Base-by-base conservation (phyloP, 1,140 invertebrate species). In the Parasteatoda tepidariorum region DNA sequence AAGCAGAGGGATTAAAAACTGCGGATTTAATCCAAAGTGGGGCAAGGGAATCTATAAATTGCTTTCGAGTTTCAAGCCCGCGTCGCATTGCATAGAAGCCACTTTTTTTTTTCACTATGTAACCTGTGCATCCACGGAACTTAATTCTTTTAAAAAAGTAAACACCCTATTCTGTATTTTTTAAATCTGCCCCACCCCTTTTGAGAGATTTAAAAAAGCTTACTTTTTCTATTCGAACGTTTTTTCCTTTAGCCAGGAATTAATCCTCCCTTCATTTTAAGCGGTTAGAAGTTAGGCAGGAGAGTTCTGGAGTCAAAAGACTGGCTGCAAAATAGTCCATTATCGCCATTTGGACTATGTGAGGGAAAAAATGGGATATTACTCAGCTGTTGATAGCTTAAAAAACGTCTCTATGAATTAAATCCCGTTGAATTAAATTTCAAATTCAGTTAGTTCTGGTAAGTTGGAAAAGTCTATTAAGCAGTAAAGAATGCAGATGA, bases 161-260 rank as follows among this genome's bases (percentile, higher is more conserved):
- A 76, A 76, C 74, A 76, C 31, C 57, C 59, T 31, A 76, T 76
- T 76, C 74, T 64, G 59, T 18, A 24, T 33, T 61, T 76, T 76
- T 76, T 48, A 62, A 76, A 76, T 76, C 74, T 57, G 61, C 74
- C 74, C 74, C n/a, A 54, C 61, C 74, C 61, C 41, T 22, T 64
- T 76, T 74, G 59, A 38, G 57, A 38, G 33, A 31, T 66, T 76
- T 48, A 66, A 76, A 76, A 76, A 41, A 76, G 34, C 61, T 48
- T 68, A 22, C 26, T 9, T 28, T 28, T 68, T 41, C 28, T 68
- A 15, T n/a, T 5, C 5, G 2, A 6, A 34, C 31, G 30, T 66
- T 13, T 33, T 66, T 15, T 66, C 33, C n/a, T 66, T 66, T 30
- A 15, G 57, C 22, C 26, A 18, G 11, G 11, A 55, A 18, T 54